Conservation (phyloP, 2,888 invertebrate genomes). For the Byasa hedistus region DNA sequence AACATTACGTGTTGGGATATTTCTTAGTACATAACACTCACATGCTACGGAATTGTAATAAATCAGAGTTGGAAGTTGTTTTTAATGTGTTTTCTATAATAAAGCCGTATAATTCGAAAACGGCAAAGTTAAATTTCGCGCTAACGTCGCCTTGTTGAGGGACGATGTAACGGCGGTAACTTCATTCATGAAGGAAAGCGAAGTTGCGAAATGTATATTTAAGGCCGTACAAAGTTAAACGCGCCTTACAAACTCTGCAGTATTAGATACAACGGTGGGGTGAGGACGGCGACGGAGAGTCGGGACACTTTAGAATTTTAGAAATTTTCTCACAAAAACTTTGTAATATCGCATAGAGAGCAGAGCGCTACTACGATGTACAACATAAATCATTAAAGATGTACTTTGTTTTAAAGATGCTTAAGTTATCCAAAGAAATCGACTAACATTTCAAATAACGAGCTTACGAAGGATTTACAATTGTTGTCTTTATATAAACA, state of each 20-base stretch:
- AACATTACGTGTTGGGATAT: background rate
- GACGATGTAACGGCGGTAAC: conserved; percentile 59
- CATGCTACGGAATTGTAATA: background rate
- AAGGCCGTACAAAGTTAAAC: conserved; percentile 71
- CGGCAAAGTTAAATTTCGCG: conserved; percentile 52
- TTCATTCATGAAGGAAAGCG: conserved; percentile 57
- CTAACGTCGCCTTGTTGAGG: conserved; percentile 66
- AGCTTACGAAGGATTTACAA: background rate
- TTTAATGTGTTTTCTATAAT: background rate
- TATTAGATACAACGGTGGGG: conserved; percentile 56
- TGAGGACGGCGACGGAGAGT: conserved; percentile 48
- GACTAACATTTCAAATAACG: conserved; percentile 14
- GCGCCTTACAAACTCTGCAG: conserved; percentile 59
- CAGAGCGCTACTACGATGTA: conserved; percentile 49
- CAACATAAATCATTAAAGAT: conserved; percentile 66
- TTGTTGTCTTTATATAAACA: background rate
- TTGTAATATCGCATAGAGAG: conserved; percentile 54
- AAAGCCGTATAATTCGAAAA: conserved; percentile 23
- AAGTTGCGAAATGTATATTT: conserved; percentile 75
- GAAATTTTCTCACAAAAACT: conserved; percentile 70
- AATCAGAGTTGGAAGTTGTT: background rate
- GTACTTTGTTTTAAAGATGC: conserved; percentile 49
- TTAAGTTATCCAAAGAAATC: conserved; percentile 41
- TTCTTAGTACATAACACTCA: background rate
- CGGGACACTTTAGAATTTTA: conserved; percentile 73